Conservation (phyloP, 2,113 vertebrate species). For the Gambusia holbrooki region DNA sequence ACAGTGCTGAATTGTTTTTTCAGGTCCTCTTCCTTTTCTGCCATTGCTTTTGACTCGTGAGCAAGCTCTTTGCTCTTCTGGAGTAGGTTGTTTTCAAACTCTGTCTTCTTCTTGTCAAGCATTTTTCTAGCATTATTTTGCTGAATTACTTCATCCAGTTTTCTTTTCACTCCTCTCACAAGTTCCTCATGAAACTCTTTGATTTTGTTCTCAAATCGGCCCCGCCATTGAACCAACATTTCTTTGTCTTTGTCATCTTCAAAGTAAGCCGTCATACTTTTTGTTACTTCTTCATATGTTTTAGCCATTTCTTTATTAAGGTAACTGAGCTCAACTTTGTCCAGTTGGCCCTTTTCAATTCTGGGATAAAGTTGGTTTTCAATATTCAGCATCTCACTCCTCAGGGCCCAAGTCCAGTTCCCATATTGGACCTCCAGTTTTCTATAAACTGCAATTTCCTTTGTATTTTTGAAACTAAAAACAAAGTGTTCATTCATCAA, state of each 20-base stretch:
- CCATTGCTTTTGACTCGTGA: not conserved
- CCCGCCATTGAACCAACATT: slow-evolving; percentile 45
- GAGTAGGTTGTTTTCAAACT: slow-evolving; percentile 37
- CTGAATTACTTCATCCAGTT: slow-evolving; percentile 46
- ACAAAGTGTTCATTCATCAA: slow-evolving; percentile 49
- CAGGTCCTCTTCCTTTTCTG: not conserved
- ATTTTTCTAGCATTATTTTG: slow-evolving; percentile 40
- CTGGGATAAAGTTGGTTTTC: slow-evolving; percentile 16
- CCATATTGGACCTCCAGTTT: slow-evolving; percentile 39
- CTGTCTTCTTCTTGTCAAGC: slow-evolving; percentile 19
- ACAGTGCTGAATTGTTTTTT: slow-evolving; percentile 14
- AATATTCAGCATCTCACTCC: slow-evolving; percentile 38
- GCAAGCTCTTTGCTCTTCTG: slow-evolving; percentile 47
- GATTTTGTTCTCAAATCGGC: not conserved
- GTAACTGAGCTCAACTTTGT: not conserved
- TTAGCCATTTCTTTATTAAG: not conserved
- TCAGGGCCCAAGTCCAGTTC: slow-evolving; percentile 52
- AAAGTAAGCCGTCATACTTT: slow-evolving; percentile 1
- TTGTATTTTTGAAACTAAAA: slow-evolving; percentile 55
- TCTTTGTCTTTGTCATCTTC: slow-evolving; percentile 30
- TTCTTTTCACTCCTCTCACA: not conserved
- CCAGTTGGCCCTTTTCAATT: slow-evolving; percentile 34
- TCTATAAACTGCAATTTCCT: slow-evolving; percentile 44
- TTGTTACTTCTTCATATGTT: slow-evolving; percentile 12
- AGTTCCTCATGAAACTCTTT: too few species aligned